Percentiles rank a stretch among this genome's conserved stretches.
Conservation (phyloP, 2,888 invertebrate genomes). For the Pharmacophagus antenor region DNA sequence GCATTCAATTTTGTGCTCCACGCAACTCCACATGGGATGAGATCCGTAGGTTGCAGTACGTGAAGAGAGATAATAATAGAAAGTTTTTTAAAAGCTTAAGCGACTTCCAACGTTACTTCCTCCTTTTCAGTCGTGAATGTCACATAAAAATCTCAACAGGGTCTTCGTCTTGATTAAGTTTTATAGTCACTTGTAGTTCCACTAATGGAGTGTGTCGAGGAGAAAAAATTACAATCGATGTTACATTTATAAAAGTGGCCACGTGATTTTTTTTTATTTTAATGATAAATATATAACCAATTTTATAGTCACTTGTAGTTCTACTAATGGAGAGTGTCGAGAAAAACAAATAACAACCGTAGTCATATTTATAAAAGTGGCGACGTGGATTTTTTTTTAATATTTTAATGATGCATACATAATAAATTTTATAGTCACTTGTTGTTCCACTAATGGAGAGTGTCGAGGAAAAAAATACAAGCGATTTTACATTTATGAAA, state of each 20-base stretch:
- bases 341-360: too few species aligned
- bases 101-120: constrained; percentile 6
- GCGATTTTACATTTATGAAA: too few species aligned
- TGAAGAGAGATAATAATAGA: constrained; percentile 9
- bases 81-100: constrained; percentile 14
- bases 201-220: neutral
- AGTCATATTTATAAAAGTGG: too few species aligned
- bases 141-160: constrained; percentile 9
- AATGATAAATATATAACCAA: too few species aligned
- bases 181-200: neutral
- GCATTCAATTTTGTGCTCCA: constrained; percentile 17
- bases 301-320: too few species aligned
- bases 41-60: neutral
- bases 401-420: too few species aligned
- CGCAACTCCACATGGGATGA: constrained; percentile 10
- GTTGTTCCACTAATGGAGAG: too few species aligned
- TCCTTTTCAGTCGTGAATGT: constrained; percentile 17
- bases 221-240: neutral
- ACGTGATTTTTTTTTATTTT: neutral
- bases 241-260: too few species aligned
- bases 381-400: too few species aligned
- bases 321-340: too few species aligned
- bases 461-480: too few species aligned
- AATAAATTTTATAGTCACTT: too few species aligned
- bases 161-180: constrained; percentile 14